Evolutionary conservation across 1,140 invertebrate species (phyloP), one percentile per base, ranked within the genome.

Genomic region (Chrysopa pallens): DNA sequence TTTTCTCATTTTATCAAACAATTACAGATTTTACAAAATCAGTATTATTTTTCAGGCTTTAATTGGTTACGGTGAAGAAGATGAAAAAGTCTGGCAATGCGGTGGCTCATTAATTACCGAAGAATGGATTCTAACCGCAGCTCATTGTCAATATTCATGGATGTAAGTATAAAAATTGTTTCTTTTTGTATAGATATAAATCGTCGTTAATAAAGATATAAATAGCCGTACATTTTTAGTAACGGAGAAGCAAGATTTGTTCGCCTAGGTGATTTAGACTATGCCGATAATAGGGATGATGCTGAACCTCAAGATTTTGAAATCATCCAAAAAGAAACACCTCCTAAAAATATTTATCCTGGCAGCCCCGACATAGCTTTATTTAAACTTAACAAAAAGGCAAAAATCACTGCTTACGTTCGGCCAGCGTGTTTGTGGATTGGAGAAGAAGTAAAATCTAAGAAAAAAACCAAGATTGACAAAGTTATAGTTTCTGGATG

Each of bases 301-400:
- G 52, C 53, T 17, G 15, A 45, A 13, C 50, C 53, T 8, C 43
- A 50, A 40, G 45, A 53, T 38, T 46, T 52, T 15, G n/a, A 39
- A 6, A 42, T 62, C 1, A 42, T 15, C 8, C 49, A 56, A 8
- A 51, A 47, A 29, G 55, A 59, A 29, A 44, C 41, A 9, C 55
- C 62, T 46, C 60, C 65, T 0, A 42, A 59, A 15, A 68, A 67
- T n/a, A n/a, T n/a, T n/a, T n/a, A n/a, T n/a, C n/a, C n/a, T n/a
- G n/a, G n/a, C n/a, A n/a, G n/a, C n/a, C n/a, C n/a, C 44, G 50
- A 42, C 29, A 52, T 72, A 29, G 68, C 60, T 1, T 47, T 70
- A 17, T 36, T 69, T 2, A 58, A 58, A 46, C 42, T 72, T 14
- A 50, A 51, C 29, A 50, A 40, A 29, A 51, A 23, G 5, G 17